These are phyloP conservation scores for Caenorhabditis sp. DNA, from an alignment of 2,888 invertebrate genomes.

Conservation along the genomic window DNA sequence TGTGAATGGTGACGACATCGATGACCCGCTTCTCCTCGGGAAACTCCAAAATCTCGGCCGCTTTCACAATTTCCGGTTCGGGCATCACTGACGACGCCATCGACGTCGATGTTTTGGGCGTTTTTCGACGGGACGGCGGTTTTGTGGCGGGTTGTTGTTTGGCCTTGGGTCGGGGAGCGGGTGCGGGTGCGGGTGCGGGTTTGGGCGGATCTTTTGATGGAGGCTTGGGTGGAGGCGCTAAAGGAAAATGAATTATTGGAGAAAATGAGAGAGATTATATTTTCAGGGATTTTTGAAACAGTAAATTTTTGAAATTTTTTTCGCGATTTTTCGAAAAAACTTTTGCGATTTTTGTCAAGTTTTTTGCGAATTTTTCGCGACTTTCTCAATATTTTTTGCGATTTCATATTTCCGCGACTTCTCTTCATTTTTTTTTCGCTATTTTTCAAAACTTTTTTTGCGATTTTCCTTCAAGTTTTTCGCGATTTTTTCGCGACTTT, in stretches of 20 bases:
- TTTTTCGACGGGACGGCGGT: neutral
- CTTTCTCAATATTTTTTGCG: too few species aligned
- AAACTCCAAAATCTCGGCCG: slow-evolving; percentile 36
- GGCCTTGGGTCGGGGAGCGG: slow-evolving; percentile 8
- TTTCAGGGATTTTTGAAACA: too few species aligned
- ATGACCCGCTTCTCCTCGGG: slow-evolving; percentile 24
- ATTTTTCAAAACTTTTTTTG: too few species aligned
- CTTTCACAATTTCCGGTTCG: slow-evolving; percentile 12
- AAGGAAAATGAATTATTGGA: slow-evolving; percentile 3
- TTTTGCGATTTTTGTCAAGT: too few species aligned
- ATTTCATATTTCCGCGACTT: too few species aligned
- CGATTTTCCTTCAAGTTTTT: too few species aligned
- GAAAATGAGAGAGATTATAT: too few species aligned
- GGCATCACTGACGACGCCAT: slow-evolving; percentile 26
- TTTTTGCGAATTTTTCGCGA: too few species aligned
- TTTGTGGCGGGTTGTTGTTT: slow-evolving; percentile 5
- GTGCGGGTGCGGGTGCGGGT: neutral
- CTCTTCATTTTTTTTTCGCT: too few species aligned
- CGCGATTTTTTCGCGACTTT: too few species aligned
- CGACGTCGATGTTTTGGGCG: slow-evolving; percentile 14
- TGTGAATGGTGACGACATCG: slow-evolving; percentile 28
- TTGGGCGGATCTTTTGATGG: neutral
- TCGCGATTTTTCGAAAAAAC: too few species aligned
- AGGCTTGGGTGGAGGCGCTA: neutral
- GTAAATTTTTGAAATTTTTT: too few species aligned